Percentiles rank a stretch among this genome's conserved stretches.
Evolutionary conservation across 2,113 vertebrate genomes (phyloP).

Genomic region (Carollia perspicillata): DNA sequence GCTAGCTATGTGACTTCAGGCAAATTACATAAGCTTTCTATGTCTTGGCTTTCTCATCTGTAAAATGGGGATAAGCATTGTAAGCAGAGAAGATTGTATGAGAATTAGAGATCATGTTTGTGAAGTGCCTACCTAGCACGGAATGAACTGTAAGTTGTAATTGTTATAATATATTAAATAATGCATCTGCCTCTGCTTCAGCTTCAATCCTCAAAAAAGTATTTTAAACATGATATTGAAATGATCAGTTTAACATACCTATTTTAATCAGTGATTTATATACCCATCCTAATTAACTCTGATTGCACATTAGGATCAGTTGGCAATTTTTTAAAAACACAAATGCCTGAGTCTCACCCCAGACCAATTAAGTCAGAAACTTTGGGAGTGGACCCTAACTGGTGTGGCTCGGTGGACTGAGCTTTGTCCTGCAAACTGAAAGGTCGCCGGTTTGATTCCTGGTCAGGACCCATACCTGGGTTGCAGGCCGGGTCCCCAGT

Average conservation of each 20-base stretch:
- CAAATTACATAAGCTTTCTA: background rate
- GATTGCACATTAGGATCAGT: background rate
- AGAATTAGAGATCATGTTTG: background rate
- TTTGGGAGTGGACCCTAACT: background rate
- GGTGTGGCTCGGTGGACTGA: too few species aligned
- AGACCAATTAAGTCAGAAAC: background rate
- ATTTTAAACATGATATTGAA: background rate
- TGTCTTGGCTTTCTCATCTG: slow-evolving; percentile 14
- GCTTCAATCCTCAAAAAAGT: background rate
- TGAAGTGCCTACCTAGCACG: background rate
- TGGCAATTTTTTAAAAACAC: background rate
- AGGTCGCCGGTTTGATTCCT: too few species aligned
- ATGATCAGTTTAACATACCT: background rate
- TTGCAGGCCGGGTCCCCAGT: too few species aligned
- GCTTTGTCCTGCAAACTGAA: too few species aligned
- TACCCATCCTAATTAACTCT: background rate
- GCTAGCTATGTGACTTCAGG: background rate
- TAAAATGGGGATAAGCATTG: slow-evolving; percentile 10
- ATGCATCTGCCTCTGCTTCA: background rate
- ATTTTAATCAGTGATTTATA: background rate
- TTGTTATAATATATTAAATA: background rate
- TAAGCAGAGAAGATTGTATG: background rate
- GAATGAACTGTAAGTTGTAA: background rate
- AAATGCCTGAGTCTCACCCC: background rate
- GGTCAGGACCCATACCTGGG: too few species aligned